These are phyloP conservation scores for Dromiciops gliroides DNA, from an alignment of 2,113 vertebrate genomes.

Conservation along the genomic window DNA sequence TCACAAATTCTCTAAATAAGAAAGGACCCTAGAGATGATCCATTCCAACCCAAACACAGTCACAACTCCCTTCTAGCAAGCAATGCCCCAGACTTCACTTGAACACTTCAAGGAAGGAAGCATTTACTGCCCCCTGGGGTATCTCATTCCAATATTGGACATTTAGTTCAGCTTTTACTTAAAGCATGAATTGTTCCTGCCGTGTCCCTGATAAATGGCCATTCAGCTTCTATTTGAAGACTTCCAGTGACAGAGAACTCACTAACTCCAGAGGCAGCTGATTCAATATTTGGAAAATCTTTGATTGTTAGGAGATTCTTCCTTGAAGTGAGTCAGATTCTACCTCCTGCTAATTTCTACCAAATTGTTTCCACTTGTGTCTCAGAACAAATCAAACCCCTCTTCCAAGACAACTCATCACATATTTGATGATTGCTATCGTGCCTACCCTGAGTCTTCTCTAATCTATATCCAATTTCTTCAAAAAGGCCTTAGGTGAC, in stretches of 20 bases:
- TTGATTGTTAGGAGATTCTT: background rate
- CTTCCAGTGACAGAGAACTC: background rate
- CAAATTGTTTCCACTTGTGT: background rate
- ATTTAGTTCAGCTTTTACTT: background rate
- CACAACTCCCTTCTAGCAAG: background rate
- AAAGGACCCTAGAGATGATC: background rate
- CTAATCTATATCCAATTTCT: background rate
- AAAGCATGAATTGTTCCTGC: background rate
- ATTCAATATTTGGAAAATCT: background rate
- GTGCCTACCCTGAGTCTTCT: background rate
- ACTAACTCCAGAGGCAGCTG: background rate
- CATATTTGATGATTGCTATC: background rate
- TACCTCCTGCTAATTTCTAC: background rate
- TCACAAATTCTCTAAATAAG: background rate
- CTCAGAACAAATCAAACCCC: background rate
- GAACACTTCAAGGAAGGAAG: background rate
- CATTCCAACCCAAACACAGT: background rate
- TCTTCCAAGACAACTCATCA: background rate
- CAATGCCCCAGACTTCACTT: background rate
- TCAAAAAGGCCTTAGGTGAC: background rate
- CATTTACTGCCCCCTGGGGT: background rate
- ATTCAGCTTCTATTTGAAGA: background rate
- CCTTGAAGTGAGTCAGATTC: background rate
- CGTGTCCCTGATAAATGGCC: background rate
- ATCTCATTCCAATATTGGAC: background rate